Conservation (phyloP, 2,113 vertebrate species). For the Alethe diademata region DNA sequence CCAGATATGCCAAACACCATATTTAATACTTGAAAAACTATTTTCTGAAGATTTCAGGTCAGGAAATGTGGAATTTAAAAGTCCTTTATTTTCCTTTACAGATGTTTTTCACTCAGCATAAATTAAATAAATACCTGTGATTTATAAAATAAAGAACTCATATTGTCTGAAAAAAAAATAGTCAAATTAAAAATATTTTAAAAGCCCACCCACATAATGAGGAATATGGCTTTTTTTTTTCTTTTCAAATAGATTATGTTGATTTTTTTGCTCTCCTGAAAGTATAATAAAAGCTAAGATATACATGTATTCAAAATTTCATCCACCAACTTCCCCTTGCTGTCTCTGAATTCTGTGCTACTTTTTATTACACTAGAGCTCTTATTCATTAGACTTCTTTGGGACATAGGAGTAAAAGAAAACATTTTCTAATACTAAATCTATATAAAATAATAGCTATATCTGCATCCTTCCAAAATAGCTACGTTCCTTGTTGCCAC, state of each 20-base stretch:
- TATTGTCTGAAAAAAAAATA: neutral
- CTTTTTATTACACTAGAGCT: neutral
- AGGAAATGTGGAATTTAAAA: neutral
- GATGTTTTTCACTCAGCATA: neutral
- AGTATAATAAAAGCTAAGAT: neutral
- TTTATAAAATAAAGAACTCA: neutral
- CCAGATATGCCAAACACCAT: neutral
- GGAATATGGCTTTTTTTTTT: fast-evolving
- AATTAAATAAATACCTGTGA: neutral
- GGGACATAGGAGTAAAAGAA: neutral
- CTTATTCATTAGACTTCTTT: neutral
- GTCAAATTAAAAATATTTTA: neutral
- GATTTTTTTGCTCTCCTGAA: neutral
- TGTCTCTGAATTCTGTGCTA: neutral
- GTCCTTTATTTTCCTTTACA: neutral
- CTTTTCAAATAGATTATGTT: neutral
- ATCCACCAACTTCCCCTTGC: neutral
- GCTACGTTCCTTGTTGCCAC: neutral
- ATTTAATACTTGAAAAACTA: neutral
- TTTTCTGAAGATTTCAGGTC: neutral
- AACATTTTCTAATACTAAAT: neutral
- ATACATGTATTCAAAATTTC: neutral
- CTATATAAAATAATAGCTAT: neutral
- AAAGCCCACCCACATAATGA: neutral
- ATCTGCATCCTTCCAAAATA: neutral